Conservation (phyloP, 23 tunicate species). For the Oikopleura albicans region DNA sequence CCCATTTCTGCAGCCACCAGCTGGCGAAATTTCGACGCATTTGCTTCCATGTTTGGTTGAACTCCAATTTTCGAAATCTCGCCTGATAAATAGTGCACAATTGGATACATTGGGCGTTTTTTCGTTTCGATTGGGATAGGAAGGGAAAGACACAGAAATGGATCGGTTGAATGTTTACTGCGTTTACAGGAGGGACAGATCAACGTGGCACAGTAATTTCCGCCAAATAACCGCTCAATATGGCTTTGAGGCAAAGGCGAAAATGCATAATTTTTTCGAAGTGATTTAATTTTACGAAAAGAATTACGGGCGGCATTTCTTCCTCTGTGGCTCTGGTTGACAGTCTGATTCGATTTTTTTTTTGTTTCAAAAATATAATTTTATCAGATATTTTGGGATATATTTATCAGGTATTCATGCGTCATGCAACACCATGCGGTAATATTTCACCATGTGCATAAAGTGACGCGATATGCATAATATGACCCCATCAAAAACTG, state of each 20-base stretch:
- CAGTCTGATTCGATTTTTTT: neutral
- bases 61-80: conserved; percentile 15
- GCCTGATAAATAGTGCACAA: conserved; percentile 9
- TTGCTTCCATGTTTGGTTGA: neutral
- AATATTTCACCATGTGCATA: too few species aligned
- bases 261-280: neutral
- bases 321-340: too few species aligned
- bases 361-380: neutral
- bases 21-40: neutral
- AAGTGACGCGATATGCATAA: too few species aligned
- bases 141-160: neutral
- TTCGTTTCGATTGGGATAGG: neutral
- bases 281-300: neutral
- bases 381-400: too few species aligned
- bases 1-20: conserved; percentile 11
- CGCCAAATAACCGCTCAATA: conserved; percentile 12
- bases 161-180: neutral
- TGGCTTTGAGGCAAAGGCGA: neutral
- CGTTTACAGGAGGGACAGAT: neutral
- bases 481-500: too few species aligned
- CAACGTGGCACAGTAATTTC: neutral
- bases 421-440: too few species aligned
- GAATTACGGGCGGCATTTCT: conserved; percentile 6
- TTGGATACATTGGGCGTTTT: neutral
- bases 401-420: too few species aligned